phyloP scores from a whole-genome alignment of 2,888 invertebrate genomes.

The Habrosyne pyritoides region DNA sequence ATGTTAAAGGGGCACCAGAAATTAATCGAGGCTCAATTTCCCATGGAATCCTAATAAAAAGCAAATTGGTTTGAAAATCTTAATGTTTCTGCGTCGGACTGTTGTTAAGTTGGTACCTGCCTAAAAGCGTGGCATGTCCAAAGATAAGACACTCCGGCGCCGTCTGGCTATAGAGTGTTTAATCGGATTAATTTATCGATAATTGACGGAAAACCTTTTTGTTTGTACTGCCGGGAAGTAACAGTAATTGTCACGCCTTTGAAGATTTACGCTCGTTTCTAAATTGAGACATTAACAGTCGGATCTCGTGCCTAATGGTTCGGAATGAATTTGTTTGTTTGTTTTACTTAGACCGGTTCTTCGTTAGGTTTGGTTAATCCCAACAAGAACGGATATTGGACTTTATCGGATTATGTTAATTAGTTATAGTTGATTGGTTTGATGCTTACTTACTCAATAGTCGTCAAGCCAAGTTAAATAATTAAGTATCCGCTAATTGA shows the following conservation, averaged over 20 bases:
- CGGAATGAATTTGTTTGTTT: constrained; percentile 80
- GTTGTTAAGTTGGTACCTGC: constrained; percentile 72
- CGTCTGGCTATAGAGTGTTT: constrained; percentile 77
- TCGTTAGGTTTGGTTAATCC: constrained; percentile 63
- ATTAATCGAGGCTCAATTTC: constrained; percentile 22
- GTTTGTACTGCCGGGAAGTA: constrained; percentile 83
- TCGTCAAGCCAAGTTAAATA: constrained; percentile 12
- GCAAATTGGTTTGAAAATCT: constrained; percentile 76
- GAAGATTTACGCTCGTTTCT: constrained; percentile 83
- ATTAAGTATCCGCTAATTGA: constrained; percentile 8
- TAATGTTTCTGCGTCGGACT: constrained; percentile 62
- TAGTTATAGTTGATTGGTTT: constrained; percentile 38
- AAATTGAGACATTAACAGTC: constrained; percentile 84
- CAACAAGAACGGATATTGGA: constrained; percentile 48
- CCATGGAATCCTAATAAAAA: constrained; percentile 67
- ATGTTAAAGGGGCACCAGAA: neutral
- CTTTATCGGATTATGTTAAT: constrained; percentile 54
- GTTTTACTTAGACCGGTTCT: constrained; percentile 75
- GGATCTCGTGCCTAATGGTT: constrained; percentile 83
- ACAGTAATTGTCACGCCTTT: constrained; percentile 84
- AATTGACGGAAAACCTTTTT: constrained; percentile 84
- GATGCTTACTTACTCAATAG: constrained; percentile 10
- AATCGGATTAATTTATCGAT: constrained; percentile 84
- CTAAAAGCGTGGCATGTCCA: constrained; percentile 81
- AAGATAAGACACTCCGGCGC: constrained; percentile 79